These are phyloP conservation scores for Catalaphyllia jardinei DNA, from an alignment of 64 coral and sea anemone species.

Conservation along the genomic window DNA sequence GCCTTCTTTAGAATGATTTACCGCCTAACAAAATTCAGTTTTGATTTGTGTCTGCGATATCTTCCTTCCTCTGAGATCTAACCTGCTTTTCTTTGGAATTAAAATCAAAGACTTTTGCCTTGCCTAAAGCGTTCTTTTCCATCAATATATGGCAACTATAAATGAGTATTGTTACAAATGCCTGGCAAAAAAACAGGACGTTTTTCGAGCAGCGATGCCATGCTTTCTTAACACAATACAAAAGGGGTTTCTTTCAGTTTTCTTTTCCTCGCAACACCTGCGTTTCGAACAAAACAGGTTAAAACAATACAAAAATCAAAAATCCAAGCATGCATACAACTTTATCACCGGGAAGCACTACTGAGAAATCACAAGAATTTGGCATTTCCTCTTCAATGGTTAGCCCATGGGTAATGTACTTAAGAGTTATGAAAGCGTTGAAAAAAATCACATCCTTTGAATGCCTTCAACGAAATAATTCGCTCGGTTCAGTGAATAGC, in stretches of 20 bases:
- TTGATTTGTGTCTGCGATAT: too few species aligned
- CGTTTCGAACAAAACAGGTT: neutral
- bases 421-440: neutral
- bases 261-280: neutral
- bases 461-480: conserved; percentile 2
- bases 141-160: too few species aligned
- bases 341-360: too few species aligned
- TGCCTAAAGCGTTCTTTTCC: too few species aligned
- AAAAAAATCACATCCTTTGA: conserved; percentile 24
- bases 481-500: conserved; percentile 8
- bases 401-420: neutral
- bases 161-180: too few species aligned
- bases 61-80: too few species aligned
- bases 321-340: neutral
- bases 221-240: neutral
- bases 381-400: neutral
- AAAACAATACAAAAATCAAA: conserved; percentile 1
- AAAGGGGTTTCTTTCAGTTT: neutral
- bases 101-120: too few species aligned
- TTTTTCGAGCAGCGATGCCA: neutral
- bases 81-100: too few species aligned
- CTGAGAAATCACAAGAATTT: neutral
- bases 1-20: too few species aligned
- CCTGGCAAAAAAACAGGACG: too few species aligned
- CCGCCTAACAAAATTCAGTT: too few species aligned